Evolutionary conservation across 2,113 vertebrate genomes (phyloP), one percentile per base, ranked within the genome.

Genomic region (Catharus bicknelli): DNA sequence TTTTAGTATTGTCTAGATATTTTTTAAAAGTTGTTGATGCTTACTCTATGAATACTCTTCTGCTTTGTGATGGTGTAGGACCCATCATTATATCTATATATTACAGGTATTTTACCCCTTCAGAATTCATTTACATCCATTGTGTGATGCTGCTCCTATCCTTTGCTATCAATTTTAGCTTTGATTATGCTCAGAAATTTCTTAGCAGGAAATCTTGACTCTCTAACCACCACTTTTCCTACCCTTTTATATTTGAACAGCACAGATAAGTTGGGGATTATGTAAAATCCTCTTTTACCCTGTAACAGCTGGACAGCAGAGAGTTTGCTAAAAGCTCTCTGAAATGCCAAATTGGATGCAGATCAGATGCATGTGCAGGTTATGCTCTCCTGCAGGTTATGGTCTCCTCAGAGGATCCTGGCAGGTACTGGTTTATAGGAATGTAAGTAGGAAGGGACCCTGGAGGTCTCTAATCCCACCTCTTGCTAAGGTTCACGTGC

Each of bases 351-450:
- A 45, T 8, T 69, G 29, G 26, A 12, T 83, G 83, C 42, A 10
- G 16, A 16, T 45, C 36, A 63, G n/a, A 26, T 94, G 75, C 7
- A 1, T 18, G 22, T 16, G 34, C 7, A 1, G 13, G 22, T 51
- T 34, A 5, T 0, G 2, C 17, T 67, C 55, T 48, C 32, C 55
- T 54, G 34, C 7, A 1, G 13, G 22, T 51, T 34, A 5, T 0
- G 2, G 19, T 67, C 55, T 48, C 32, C 55, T 54, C 42, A 40
- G 76, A 43, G 22, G 42, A 38, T 77, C 30, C 54, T 61, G 38
- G 67, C 18, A 21, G 1, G 58, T 5, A 0, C 5, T 45, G 32
- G 5, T 51, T 88, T 81, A 22, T 17, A 59, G 66, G 48, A 22
- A 0, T 13, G 10, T 25, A 25, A 16, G 18, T 74, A 51, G 27